Base-by-base conservation (phyloP, 2,113 vertebrate genomes). In the Todiramphus saurophagus region DNA sequence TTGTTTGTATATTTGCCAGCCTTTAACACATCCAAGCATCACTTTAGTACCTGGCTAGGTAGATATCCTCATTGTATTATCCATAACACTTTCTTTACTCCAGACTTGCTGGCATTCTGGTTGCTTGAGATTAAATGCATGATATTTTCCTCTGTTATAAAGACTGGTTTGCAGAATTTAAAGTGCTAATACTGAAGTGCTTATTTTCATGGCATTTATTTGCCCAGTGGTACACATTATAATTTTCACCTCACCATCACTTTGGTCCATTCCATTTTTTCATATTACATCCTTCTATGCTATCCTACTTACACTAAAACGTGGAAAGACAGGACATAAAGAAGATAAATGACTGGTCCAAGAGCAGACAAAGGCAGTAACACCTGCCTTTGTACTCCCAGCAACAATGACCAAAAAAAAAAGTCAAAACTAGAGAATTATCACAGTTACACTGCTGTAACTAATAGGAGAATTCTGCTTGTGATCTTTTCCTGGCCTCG, bases 371-470 rank as follows among this genome's bases (percentile, higher is more conserved):
- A 35, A 73, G n/a, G 20, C 13, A 5, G 9, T 41, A 33, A 37
- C 41, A 13, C 18, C 8, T 35, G 7, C 51, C 23, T 83, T 83
- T 41, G 5, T 51, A 74, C 4, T 69, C 24, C 43, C 39, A 75
- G n/a, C 37, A 78, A 11, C 50, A 48, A 51, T 0, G 24, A 0
- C 3, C 11, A 59, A 35, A 9, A 13, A 50, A 10, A 31, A 10
- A 20, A 7, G 21, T 55, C 13, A 37, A 50, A 67, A 33, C 18
- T 16, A 35, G 56, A 48, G 13, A 19, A 66, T 75, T 81, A 11
- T 53, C 20, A 37, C n/a, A 50, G 43, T 41, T 64, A 8, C 16
- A 15, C 44, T 77, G 87, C 51, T 13, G 39, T 41, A 83, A 2
- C 13, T 25, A 56, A 59, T 8, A 43, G 66, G 60, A 81, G 48